Percentiles rank a stretch among this genome's conserved stretches.
phyloP scores from a whole-genome alignment of 2,888 invertebrate species.

The Drosophila vallismaia region DNA sequence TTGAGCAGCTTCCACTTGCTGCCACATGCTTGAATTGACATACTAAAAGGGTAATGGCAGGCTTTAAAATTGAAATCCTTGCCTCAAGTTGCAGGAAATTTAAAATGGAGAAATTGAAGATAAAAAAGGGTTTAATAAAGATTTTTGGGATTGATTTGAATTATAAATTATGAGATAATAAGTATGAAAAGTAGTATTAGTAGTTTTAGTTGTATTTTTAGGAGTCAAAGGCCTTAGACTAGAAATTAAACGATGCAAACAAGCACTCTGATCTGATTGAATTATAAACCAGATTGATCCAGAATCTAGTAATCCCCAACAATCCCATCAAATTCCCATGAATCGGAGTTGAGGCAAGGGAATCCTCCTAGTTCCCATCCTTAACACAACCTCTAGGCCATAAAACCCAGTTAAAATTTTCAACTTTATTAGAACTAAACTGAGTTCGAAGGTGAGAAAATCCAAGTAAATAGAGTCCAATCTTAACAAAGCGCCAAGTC shows the following conservation, averaged over 20 bases:
- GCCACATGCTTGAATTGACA: conserved; percentile 67
- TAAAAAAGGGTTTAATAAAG: not conserved
- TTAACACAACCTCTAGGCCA: not conserved
- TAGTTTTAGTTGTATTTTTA: too few relatives aligned
- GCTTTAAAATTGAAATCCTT: conserved; percentile 22
- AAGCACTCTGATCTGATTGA: not conserved
- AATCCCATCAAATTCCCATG: not conserved
- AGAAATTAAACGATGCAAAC: not conserved
- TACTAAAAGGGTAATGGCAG: conserved; percentile 53
- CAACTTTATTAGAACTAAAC: conserved; percentile 73
- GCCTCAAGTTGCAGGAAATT: not conserved
- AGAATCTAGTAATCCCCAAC: not conserved
- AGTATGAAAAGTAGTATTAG: too few relatives aligned
- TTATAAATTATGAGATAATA: not conserved
- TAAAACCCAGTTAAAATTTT: conserved; percentile 52
- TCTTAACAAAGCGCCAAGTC: conserved; percentile 67
- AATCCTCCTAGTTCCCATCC: conserved; percentile 27
- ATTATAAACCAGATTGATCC: not conserved
- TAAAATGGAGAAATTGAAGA: not conserved
- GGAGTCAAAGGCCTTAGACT: too few relatives aligned
- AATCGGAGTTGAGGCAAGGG: not conserved
- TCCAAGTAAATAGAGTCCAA: conserved; percentile 57
- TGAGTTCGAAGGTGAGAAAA: conserved; percentile 69
- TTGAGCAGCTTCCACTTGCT: conserved; percentile 67
- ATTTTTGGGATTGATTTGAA: not conserved